Evolutionary conservation across 2,113 vertebrate species (phyloP), one percentile per base, ranked within the genome.

Genomic region (Apteryx mantelli): DNA sequence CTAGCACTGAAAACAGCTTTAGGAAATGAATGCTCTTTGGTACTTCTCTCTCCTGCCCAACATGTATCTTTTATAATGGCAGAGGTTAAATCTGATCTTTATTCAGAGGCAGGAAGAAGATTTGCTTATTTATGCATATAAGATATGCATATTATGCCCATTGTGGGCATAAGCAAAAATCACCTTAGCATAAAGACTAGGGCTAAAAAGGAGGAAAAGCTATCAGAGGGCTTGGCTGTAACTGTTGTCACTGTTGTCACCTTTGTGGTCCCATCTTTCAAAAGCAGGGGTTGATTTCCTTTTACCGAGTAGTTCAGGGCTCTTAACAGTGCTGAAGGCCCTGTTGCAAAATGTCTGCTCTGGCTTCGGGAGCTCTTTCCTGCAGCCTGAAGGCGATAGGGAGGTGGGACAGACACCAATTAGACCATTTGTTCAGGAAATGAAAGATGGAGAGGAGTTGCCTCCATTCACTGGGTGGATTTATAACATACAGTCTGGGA

Each of bases 61-160:
- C 0, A 1, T 5, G 8, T 55, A 17, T 24, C 42, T 1, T 0
- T 69, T 60, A 2, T 9, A 44, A 13, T 4, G 13, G 19, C 2
- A 60, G 61, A 64, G 44, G 36, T 34, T 42, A 68, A 32, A 56
- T 53, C 60, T 63, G 40, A 16, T 38, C 38, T 20, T 44, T 46
- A 21, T 18, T 56, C 28, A 38, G 55, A 75, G 21, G 7, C 44
- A 7, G 14, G 36, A 36, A 58, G 30, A 44, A 75, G 25, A 32
- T 18, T 36, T 69, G 32, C 17, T 18, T 60, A 28, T 60, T 60
- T 60, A 34, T 60, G 30, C 30, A 60, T 34, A 10, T 60, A 19
- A 60, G 56, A 60, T 60, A 60, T 34, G 32, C 17, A 34, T 60
- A 21, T 19, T 60, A 19, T 30, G 11, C 25, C 17, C 22, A 63